These are phyloP conservation scores for Capreolus pygargus DNA, from an alignment of 2,113 vertebrate species.

Conservation along the genomic window DNA sequence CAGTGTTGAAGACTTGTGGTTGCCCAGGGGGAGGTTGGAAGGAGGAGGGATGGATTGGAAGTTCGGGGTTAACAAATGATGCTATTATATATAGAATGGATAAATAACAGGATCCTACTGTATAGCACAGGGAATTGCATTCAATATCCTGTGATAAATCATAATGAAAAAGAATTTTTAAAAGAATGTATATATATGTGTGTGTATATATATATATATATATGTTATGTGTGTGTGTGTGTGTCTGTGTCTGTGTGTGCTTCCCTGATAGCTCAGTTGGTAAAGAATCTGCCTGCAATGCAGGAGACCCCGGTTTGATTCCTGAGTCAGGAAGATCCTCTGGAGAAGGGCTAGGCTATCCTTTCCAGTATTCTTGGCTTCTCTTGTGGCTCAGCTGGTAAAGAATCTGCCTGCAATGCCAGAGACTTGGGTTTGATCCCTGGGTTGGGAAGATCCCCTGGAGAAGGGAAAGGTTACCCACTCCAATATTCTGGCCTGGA, in stretches of 20 bases:
- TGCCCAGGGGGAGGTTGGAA: background rate
- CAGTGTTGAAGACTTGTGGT: background rate
- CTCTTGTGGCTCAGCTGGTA: background rate
- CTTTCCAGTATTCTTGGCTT: background rate
- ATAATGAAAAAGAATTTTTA: background rate
- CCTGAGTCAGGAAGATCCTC: accelerated
- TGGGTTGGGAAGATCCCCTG: background rate
- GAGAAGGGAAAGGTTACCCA: background rate
- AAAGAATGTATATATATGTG: background rate
- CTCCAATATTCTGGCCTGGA: background rate
- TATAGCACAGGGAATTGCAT: background rate
- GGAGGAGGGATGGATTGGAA: background rate
- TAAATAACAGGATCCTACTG: background rate
- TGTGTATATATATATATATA: background rate
- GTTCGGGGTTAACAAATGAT: background rate
- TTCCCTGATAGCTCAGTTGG: background rate
- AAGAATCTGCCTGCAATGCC: background rate
- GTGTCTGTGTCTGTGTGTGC: too few relatives aligned
- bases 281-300: background rate
- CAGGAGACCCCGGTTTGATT: accelerated
- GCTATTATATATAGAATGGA: background rate
- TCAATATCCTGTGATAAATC: background rate
- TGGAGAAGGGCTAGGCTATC: background rate
- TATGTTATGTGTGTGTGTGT: background rate
- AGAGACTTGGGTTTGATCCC: background rate